Conservation (phyloP, 2,113 vertebrate genomes). For the Dasyprocta punctata region DNA sequence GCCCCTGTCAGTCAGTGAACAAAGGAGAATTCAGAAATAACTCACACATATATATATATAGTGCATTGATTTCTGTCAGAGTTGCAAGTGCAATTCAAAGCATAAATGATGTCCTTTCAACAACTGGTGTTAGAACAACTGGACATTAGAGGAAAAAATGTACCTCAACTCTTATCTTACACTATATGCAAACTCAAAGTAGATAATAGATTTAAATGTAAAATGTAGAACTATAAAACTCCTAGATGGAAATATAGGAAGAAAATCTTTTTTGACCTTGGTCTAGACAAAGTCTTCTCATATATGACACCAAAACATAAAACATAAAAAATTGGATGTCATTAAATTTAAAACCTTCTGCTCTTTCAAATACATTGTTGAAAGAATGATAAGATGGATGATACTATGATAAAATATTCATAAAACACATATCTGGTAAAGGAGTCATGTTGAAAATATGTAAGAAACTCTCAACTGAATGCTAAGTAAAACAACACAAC, state of each 20-base stretch:
- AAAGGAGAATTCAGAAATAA: neutral
- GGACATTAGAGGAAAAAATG: neutral
- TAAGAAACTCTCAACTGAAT: neutral
- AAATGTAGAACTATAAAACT: neutral
- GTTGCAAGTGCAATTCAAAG: neutral
- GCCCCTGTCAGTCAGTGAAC: fast-evolving
- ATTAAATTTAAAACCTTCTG: neutral
- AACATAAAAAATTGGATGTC: neutral
- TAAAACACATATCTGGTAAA: neutral
- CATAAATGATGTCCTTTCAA: neutral
- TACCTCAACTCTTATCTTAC: no score
- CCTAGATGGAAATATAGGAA: neutral
- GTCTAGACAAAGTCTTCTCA: neutral
- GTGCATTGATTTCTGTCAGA: neutral
- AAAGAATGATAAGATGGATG: neutral
- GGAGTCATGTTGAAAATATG: neutral
- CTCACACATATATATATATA: fast-evolving
- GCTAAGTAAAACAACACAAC: neutral
- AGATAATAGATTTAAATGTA: neutral
- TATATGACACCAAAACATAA: neutral
- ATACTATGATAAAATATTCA: neutral
- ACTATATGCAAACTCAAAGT: neutral
- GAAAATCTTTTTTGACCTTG: neutral
- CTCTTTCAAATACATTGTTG: neutral
- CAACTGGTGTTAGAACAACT: neutral